Evolutionary conservation across 2,797 vertebrate species (phyloP), one percentile per base, ranked within the genome.

Genomic region (Acanthiza pusilla): DNA sequence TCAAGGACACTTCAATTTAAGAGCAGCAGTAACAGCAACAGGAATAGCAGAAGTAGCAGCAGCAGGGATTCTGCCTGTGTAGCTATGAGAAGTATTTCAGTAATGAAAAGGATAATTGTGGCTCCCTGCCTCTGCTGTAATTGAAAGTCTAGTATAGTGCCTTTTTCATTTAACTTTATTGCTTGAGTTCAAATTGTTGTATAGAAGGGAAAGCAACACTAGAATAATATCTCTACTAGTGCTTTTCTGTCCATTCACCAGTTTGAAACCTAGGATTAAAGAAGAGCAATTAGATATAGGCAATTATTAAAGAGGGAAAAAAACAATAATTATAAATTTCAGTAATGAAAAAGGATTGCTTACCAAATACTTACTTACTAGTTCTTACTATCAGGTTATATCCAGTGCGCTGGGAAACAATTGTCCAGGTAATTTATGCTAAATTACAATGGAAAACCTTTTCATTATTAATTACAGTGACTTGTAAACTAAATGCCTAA

Each of bases 141-240:
- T 97, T 98, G 97, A 97, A 98, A 97, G 96, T 86, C 92, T 88
- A 93, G 71, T 95, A 75, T 85, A 94, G 90, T 84, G 81, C 55
- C 50, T 97, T 97, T 97, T 96, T 92, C 91, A 96, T 97, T 98
- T 98, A 97, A 91, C 94, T 96, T 96, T 97, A 98, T 97, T 97
- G 91, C 95, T 91, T 85, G 79, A 95, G 94, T 97, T 97, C 96
- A 97, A 96, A 95, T 81, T 85, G 73, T 92, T 95, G 81, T 92
- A 94, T 65, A 67, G 78, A 68, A 97, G 75, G 48, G 74, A 96
- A 93, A 91, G 85, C 62, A 95, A 87, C 47, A 68, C 77, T 91
- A 85, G 72, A 94, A 66, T 94, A 95, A 96, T 92, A 88, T 81
- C 79, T 95, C 40, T 95, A 91, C 95, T 91, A 82, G 85, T 89